Evolutionary conservation across 2,113 vertebrate species (phyloP).

Genomic region (Eublepharis macularius): DNA sequence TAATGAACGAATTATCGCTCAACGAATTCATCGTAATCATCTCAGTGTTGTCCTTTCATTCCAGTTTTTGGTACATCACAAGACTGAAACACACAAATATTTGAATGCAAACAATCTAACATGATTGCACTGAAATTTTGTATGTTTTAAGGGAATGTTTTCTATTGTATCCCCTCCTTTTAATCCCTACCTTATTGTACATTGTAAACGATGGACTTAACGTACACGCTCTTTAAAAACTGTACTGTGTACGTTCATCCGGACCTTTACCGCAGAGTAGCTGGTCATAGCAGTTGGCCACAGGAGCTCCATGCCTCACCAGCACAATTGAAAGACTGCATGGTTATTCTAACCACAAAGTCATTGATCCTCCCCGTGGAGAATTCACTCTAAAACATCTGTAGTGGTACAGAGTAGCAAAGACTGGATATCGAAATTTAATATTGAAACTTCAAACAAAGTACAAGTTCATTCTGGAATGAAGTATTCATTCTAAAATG

Average conservation of each 20-base stretch:
- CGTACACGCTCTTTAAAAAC: neutral
- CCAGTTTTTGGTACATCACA: neutral
- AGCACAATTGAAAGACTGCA: neutral
- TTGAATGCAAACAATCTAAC: neutral
- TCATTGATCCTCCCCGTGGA: neutral
- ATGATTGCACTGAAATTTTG: neutral
- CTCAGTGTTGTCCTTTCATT: neutral
- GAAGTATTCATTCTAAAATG: slow-evolving; percentile 29
- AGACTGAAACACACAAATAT: neutral
- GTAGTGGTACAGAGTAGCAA: neutral
- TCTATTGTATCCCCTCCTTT: too few relatives aligned
- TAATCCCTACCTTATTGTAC: neutral
- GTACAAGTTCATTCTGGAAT: neutral
- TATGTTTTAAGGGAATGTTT: neutral
- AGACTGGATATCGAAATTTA: neutral
- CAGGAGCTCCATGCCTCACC: neutral
- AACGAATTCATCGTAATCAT: neutral
- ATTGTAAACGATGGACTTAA: neutral
- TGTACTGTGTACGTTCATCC: neutral
- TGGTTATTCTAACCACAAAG: neutral
- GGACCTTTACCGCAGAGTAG: neutral
- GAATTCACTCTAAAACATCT: neutral
- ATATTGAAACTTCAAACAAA: neutral
- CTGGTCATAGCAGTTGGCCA: neutral
- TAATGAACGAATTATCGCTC: too few relatives aligned